A percentile compares a stretch with the other conserved stretches of the same genome.
These are phyloP conservation scores for Cynopterus sphinx DNA, from an alignment of 2,797 vertebrate genomes.

Conservation along the genomic window DNA sequence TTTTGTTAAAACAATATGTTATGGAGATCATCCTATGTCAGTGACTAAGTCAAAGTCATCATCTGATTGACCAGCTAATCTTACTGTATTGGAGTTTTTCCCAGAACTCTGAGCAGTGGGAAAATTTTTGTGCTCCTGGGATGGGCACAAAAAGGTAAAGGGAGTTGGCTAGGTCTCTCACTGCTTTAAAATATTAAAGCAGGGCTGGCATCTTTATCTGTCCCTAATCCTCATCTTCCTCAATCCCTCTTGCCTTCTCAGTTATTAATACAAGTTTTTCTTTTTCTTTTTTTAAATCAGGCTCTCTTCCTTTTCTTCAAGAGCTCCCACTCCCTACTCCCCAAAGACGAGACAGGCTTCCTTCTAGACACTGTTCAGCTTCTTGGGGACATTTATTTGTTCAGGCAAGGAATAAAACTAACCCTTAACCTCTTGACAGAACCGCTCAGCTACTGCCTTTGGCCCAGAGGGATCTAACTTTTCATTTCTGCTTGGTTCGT, in stretches of 20 bases:
- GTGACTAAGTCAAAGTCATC: background rate
- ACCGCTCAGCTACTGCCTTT: conserved; percentile 3
- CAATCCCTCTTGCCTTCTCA: background rate
- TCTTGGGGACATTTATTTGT: conserved; percentile 37
- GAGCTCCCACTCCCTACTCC: background rate
- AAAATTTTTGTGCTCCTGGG: background rate
- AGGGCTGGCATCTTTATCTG: background rate
- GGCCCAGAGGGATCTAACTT: conserved; percentile 14
- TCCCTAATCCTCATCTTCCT: background rate
- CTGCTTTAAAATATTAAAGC: background rate
- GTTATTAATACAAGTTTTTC: background rate
- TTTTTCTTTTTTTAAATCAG: background rate
- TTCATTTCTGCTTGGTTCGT: conserved; percentile 50
- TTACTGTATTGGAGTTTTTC: background rate
- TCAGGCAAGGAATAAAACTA: conserved; percentile 36
- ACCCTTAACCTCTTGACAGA: conserved; percentile 6
- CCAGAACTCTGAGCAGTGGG: background rate
- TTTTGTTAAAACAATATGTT: background rate
- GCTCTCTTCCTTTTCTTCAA: background rate
- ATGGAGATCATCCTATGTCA: background rate
- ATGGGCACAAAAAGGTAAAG: background rate
- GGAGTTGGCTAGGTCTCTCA: background rate
- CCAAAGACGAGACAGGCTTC: background rate
- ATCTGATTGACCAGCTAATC: background rate
- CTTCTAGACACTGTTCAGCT: background rate